A percentile compares a stretch with the other conserved stretches of the same genome.
Conservation (phyloP, 2,888 invertebrate genomes). For the Cephus nigrinus region DNA sequence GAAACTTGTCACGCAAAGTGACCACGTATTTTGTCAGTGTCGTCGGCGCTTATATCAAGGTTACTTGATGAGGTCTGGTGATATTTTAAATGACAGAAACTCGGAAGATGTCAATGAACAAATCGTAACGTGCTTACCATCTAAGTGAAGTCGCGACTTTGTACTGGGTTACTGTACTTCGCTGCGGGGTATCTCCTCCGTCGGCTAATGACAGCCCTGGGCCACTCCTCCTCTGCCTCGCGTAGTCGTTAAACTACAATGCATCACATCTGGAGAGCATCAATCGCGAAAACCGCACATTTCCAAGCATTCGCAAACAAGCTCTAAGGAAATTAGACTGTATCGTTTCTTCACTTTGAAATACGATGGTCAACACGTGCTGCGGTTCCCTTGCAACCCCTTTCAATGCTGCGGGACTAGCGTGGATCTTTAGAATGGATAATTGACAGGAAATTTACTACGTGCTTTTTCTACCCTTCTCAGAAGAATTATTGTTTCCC, state of each 20-base stretch:
- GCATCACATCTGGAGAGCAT: slow-evolving; percentile 51
- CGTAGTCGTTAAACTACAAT: slow-evolving; percentile 20
- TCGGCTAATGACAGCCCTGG: slow-evolving; percentile 52
- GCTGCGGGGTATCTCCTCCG: slow-evolving; percentile 48
- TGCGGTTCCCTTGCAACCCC: slow-evolving; percentile 36
- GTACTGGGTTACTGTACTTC: slow-evolving; percentile 39
- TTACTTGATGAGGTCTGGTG: not conserved
- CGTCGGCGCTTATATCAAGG: not conserved
- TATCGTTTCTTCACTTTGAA: slow-evolving; percentile 34
- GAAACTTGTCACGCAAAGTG: not conserved
- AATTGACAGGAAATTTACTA: slow-evolving; percentile 37
- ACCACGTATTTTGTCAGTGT: not conserved
- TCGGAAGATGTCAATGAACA: not conserved
- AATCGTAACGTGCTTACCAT: not conserved
- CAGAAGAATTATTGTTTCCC: not conserved
- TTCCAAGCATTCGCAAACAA: slow-evolving; percentile 43
- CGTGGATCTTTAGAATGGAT: slow-evolving; percentile 28
- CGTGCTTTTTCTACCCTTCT: not conserved
- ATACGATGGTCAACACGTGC: slow-evolving; percentile 48
- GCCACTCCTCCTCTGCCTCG: slow-evolving; percentile 44
- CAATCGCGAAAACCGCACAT: slow-evolving; percentile 44
- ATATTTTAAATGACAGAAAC: not conserved
- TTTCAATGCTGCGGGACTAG: slow-evolving; percentile 29
- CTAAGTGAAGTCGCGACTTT: not conserved
- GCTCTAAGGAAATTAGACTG: slow-evolving; percentile 37